phyloP scores from a whole-genome alignment of 2,888 invertebrate genomes.

The Serripes groenlandicus region DNA sequence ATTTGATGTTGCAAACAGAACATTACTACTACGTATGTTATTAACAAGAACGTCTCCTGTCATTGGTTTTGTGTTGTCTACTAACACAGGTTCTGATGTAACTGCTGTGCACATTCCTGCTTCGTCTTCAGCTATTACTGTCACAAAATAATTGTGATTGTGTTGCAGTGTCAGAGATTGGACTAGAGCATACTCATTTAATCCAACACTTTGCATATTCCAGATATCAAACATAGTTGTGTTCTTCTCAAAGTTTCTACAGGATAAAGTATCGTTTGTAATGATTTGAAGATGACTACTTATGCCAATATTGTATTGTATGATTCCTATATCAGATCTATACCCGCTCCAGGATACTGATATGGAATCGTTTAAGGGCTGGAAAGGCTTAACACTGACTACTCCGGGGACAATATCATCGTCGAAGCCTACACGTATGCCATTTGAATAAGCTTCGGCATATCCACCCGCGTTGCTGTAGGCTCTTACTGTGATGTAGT shows the following conservation, averaged over 20 bases:
- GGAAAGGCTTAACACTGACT: conserved; percentile 47
- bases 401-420: conserved; percentile 63
- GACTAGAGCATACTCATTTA: conserved; percentile 59
- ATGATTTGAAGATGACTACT: conserved; percentile 43
- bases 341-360: conserved; percentile 70
- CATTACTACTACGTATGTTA: conserved; percentile 24
- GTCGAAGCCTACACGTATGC: conserved; percentile 72
- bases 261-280: conserved; percentile 53
- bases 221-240: conserved; percentile 50
- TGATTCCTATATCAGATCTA: conserved; percentile 68
- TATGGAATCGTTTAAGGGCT: conserved; percentile 53
- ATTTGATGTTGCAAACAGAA: conserved; percentile 36
- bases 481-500: conserved; percentile 77
- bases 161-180: conserved; percentile 58
- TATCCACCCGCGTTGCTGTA: conserved; percentile 74
- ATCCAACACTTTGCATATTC: conserved; percentile 42
- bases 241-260: conserved; percentile 39
- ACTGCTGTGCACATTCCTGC: conserved; percentile 65
- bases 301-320: conserved; percentile 65
- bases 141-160: conserved; percentile 55
- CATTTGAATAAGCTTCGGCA: conserved; percentile 76
- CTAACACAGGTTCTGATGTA: conserved; percentile 47
- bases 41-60: conserved; percentile 50
- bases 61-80: conserved; percentile 70
- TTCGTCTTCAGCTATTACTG: conserved; percentile 69